Evolutionary conservation across 2,888 invertebrate genomes (phyloP), one percentile per base, ranked within the genome.

Genomic region (Caenorhabditis sp.): DNA sequence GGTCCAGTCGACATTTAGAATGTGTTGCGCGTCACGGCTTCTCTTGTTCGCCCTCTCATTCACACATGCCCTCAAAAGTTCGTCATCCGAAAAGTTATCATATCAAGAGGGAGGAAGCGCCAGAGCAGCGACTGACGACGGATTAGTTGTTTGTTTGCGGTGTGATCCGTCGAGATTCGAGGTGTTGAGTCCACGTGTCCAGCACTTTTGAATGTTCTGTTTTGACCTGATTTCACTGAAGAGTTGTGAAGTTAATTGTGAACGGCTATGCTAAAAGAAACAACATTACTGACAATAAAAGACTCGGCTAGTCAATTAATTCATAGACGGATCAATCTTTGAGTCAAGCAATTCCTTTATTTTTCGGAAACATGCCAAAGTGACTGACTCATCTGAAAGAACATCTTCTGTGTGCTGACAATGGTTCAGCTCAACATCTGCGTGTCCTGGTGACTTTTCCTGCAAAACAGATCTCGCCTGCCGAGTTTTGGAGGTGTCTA

Each of bases 31-130:
- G 70, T 71, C 70, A 71, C 70, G 62, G 55, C 53, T 53, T 53
- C 62, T 62, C 44, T 26, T 51, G 53, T 44, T 71, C 35, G 60
- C 60, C 58, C 68, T n/a, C n/a, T 15, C 44, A 58, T 56, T 60
- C 70, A 18, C 44, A 22, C 53, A 37, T 53, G 44, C 15, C 22
- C 26, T 20, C 28, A n/a, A 71, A 71, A 71, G 70, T 71, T 71
- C 70, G 62, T 71, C 70, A 71, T 71, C 35, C 40, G 61, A 58
- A 69, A 69, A 69, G 58, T 69, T 69, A 69, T 71, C 51, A 62
- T 71, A 32, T 32, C 32, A 47, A 47, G 22, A 50, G 56, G 47
- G 62, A 47, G 65, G 40, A 55, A 55, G 40, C 37, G 55, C 53
- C 56, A 40, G 56, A 40, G 67, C 28, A 32, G 5, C 32, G 32